Percentiles rank a stretch among this genome's conserved stretches.
phyloP scores from a whole-genome alignment of 2,797 vertebrate genomes.

The Notamacropus eugenii region DNA sequence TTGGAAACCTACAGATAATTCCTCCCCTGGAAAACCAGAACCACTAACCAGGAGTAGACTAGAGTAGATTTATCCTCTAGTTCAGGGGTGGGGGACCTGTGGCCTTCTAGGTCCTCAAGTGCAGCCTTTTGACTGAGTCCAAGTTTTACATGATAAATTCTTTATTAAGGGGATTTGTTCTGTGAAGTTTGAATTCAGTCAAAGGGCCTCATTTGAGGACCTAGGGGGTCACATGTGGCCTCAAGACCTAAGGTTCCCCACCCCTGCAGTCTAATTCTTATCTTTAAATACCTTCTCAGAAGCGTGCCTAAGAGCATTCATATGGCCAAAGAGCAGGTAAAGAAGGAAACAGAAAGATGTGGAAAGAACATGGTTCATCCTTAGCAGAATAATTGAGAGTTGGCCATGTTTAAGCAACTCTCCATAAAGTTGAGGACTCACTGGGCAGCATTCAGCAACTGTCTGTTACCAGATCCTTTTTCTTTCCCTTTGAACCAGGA shows the following conservation, averaged over 20 bases:
- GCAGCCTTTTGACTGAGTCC: too few relatives aligned
- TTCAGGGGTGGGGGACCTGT: too few relatives aligned
- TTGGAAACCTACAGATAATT: constrained; percentile 38
- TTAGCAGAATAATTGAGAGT: background rate
- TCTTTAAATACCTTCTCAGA: background rate
- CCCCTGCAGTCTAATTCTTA: background rate
- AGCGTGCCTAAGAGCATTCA: background rate
- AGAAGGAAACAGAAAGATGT: background rate
- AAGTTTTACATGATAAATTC: too few relatives aligned
- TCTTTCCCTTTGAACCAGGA: background rate
- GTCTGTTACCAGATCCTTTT: background rate
- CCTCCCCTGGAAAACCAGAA: constrained; percentile 29
- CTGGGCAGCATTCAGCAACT: background rate
- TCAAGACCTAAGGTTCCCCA: too few relatives aligned
- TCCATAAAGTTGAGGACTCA: background rate
- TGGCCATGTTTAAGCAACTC: background rate
- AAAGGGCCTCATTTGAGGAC: too few relatives aligned
- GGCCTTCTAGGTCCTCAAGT: too few relatives aligned
- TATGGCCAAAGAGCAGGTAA: background rate
- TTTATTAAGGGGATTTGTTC: too few relatives aligned
- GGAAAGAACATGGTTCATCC: background rate
- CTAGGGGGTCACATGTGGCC: too few relatives aligned
- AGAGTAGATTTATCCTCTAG: background rate
- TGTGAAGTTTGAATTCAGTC: too few relatives aligned
- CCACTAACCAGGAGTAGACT: background rate